A percentile compares a stretch with the other conserved stretches of the same genome.
These are phyloP conservation scores for Tachycineta bicolor DNA, from an alignment of 2,113 vertebrate species.

Conservation along the genomic window DNA sequence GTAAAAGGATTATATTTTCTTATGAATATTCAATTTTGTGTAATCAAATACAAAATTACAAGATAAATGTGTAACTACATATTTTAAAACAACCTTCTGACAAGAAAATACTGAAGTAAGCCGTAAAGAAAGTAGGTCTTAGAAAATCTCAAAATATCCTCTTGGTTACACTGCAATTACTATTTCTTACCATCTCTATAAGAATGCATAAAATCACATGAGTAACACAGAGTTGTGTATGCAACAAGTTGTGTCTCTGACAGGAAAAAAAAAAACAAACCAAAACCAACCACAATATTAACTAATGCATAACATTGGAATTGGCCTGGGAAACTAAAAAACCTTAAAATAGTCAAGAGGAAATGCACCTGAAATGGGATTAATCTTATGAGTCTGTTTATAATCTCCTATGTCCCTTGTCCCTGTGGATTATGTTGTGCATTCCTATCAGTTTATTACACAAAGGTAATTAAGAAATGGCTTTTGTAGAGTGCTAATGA, in stretches of 20 bases:
- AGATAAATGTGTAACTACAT: neutral
- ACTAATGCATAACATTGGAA: neutral
- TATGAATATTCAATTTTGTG: neutral
- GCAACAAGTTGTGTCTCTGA: neutral
- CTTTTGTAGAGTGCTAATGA: constrained; percentile 20
- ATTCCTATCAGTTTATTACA: neutral
- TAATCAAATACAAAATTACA: neutral
- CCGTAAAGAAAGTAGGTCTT: neutral
- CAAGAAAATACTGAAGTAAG: neutral
- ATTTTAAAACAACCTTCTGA: neutral
- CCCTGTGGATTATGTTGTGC: constrained; percentile 1
- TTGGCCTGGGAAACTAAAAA: neutral
- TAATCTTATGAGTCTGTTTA: constrained; percentile 2
- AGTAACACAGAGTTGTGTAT: neutral
- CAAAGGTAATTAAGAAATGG: constrained; percentile 41
- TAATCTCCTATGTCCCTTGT: neutral
- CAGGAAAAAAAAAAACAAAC: neutral
- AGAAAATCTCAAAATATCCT: neutral
- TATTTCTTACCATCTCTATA: neutral
- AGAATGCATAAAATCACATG: neutral
- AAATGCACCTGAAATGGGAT: neutral
- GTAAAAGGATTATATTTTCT: neutral
- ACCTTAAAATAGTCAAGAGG: neutral
- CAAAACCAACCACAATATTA: neutral
- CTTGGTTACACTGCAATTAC: neutral